phyloP scores from a whole-genome alignment of 2,888 invertebrate species.

The Apeira syringaria region DNA sequence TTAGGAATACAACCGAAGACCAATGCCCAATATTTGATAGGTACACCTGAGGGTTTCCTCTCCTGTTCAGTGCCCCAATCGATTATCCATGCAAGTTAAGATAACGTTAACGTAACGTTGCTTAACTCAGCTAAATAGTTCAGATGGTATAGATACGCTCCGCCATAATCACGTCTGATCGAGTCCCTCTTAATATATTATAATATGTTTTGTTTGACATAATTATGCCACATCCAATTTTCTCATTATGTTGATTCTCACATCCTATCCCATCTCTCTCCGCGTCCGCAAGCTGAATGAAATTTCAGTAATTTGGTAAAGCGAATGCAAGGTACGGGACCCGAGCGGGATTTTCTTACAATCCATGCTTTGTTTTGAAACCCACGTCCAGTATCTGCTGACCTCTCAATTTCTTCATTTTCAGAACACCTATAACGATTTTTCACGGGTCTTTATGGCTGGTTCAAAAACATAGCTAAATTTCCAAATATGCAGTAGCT shows the following conservation, averaged over 20 bases:
- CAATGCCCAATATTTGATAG: too few species aligned
- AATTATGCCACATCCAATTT: constrained; percentile 36
- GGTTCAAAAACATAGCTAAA: constrained; percentile 43
- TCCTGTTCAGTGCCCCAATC: too few species aligned
- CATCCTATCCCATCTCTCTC: constrained; percentile 45
- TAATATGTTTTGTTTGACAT: not conserved
- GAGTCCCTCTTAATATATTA: not conserved
- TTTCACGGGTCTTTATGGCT: constrained; percentile 47
- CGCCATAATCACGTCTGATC: too few species aligned
- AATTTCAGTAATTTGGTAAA: constrained; percentile 82
- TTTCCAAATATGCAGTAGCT: constrained; percentile 38
- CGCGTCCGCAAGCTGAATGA: constrained; percentile 77
- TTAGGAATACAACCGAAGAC: too few species aligned
- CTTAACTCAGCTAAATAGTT: too few species aligned
- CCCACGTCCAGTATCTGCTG: constrained; percentile 25
- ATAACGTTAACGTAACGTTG: too few species aligned
- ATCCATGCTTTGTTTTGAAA: constrained; percentile 71
- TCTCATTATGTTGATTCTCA: constrained; percentile 30
- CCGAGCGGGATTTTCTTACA: constrained; percentile 76
- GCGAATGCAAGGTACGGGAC: constrained; percentile 79
- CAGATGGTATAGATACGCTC: too few species aligned
- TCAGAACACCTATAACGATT: constrained; percentile 19
- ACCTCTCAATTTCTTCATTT: constrained; percentile 16
- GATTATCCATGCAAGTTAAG: too few species aligned
- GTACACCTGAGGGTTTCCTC: too few species aligned